Conservation (phyloP, 2,113 vertebrate species). For the Pagrus major region DNA sequence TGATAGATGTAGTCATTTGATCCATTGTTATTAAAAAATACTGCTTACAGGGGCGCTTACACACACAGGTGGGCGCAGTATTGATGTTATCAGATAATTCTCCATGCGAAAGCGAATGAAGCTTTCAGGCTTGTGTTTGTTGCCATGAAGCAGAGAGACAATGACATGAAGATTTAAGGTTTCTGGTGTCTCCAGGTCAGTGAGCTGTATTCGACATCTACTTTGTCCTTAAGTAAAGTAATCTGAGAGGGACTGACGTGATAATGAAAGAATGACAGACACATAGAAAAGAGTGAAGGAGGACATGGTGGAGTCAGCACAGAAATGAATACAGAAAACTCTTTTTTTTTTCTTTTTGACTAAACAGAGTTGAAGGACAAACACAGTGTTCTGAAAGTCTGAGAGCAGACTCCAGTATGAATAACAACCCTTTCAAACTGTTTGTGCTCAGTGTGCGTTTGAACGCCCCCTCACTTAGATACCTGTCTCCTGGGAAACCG, state of each 20-base stretch:
- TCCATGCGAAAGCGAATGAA: neutral
- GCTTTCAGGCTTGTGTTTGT: neutral
- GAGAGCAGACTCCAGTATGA: conserved; percentile 48
- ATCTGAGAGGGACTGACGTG: neutral
- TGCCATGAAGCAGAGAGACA: neutral
- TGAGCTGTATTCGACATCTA: neutral
- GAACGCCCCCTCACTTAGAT: conserved; percentile 71
- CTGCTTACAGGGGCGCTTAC: neutral
- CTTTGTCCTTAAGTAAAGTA: neutral
- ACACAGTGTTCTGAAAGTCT: conserved; percentile 40
- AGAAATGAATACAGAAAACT: conserved; percentile 5
- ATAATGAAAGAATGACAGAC: neutral
- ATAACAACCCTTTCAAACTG: conserved; percentile 69
- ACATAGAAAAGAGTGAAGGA: neutral
- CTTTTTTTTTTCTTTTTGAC: neutral
- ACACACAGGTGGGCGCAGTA: neutral
- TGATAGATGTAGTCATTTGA: neutral
- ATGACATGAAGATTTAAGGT: neutral
- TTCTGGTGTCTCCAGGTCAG: neutral
- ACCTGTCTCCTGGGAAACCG: conserved; percentile 80
- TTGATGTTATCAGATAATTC: neutral
- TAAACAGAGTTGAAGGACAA: conserved; percentile 61
- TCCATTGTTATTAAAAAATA: neutral
- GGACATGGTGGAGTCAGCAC: neutral
- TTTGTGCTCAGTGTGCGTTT: conserved; percentile 65